Base-by-base conservation (phyloP, 2,888 invertebrate species). In the Ariolimax columbianus region DNA sequence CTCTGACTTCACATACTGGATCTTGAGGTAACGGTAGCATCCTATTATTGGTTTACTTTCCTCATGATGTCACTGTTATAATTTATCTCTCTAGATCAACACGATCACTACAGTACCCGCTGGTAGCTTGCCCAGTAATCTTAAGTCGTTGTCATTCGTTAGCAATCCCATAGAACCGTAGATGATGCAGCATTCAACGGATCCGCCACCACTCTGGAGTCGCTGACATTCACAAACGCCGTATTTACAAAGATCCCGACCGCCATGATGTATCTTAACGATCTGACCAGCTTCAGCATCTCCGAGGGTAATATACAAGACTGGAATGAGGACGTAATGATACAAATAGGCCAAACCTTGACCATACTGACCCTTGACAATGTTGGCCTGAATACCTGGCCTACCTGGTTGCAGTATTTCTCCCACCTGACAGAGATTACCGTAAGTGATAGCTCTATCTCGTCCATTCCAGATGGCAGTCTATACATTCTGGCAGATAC, bases 261-360 rank as follows among this genome's bases (percentile, higher is more conserved):
- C 17, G 59, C 77, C 7, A 3, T 77, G 19, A 6, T 9, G 1
- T 2, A 17, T 23, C 23, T 77, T 1, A 30, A 19, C 7, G 23
- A 2, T 6, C 23, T 77, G 11, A 23, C 11, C 23, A 3, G 30
- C 6, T 33, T 77, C 4, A 63, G 17, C 1, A 33, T 77, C 14
- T 1, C 6, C 7, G 11, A 26, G 0, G 1, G 26, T 1, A 6
- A n/a, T 11, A 59, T 77, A n/a, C 47, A 14, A 30, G 63, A 77
- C 59, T 77, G 77, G 77, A 77, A 77, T 23, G 77, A 59, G 11
- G 38, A 55, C 4, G 77, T 26, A 3, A 33, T 77, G 26, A 36
- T 11, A 7, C 11, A 55, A 3, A 59, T 59, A 9, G 77, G 77
- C 26, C 47, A 19, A 23, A n/a, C 59, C n/a, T 36, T 77, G 33